Evolutionary conservation across 2,113 vertebrate species (phyloP).

Genomic region (Puffinus mauretanicus): DNA sequence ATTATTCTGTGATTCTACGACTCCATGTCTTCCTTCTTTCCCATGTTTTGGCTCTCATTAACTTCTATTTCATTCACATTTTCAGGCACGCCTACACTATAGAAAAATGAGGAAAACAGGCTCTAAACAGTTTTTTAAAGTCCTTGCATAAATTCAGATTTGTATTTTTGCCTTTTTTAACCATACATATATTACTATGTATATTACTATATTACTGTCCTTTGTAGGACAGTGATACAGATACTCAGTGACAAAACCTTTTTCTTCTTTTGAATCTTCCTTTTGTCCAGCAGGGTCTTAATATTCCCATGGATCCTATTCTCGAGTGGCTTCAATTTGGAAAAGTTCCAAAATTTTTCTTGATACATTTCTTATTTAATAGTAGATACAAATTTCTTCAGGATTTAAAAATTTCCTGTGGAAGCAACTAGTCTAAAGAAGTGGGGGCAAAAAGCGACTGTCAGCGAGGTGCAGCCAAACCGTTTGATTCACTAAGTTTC

Average conservation of each 20-base stretch:
- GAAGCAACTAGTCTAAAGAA: background rate
- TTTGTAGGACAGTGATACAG: background rate
- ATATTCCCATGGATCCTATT: background rate
- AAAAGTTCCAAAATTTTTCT: background rate
- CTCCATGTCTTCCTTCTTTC: background rate
- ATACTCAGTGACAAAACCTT: background rate
- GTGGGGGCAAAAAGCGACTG: background rate
- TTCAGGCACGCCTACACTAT: background rate
- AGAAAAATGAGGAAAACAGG: background rate
- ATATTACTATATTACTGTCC: background rate
- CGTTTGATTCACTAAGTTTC: background rate
- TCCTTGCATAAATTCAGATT: background rate
- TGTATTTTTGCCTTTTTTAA: background rate
- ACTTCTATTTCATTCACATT: background rate
- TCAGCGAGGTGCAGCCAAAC: background rate
- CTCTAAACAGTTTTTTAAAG: background rate
- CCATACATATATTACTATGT: too few species aligned
- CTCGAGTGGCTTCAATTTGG: background rate
- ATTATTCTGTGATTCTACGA: background rate
- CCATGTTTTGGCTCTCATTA: background rate
- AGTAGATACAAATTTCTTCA: background rate
- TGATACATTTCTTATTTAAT: background rate
- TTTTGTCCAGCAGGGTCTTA: background rate
- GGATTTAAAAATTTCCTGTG: background rate
- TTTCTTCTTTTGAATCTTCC: background rate